phyloP scores from a whole-genome alignment of 2,888 invertebrate species.

The Melipona bicolor region DNA sequence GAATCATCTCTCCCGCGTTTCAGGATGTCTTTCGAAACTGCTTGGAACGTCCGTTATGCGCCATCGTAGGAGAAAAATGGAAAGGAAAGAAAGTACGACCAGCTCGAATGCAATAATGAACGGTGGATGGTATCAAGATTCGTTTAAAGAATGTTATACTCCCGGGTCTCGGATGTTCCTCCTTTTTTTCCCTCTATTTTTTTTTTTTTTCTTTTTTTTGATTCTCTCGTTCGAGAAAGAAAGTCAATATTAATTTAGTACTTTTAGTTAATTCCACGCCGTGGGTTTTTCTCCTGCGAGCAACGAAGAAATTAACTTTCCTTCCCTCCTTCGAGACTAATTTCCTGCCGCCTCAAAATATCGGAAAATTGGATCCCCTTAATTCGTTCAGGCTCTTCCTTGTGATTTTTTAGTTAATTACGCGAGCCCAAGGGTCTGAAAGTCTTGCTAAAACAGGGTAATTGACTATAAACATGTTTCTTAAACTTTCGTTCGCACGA shows the following conservation, averaged over 20 bases:
- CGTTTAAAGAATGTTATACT: constrained; percentile 1
- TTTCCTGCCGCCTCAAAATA: constrained; percentile 30
- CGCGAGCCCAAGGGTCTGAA: neutral
- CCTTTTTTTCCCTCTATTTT: neutral
- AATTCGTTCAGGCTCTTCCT: constrained; percentile 8
- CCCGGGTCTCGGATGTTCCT: neutral
- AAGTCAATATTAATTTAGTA: constrained; percentile 25
- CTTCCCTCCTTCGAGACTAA: constrained; percentile 25
- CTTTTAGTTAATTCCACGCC: constrained; percentile 9
- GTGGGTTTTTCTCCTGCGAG: neutral
- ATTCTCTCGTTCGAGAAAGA: neutral
- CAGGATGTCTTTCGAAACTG: neutral
- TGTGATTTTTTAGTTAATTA: constrained; percentile 25
- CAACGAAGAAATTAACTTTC: constrained; percentile 26
- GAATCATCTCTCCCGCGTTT: neutral
- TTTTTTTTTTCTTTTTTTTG: neutral
- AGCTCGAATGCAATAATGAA: neutral
- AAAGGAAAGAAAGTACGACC: neutral
- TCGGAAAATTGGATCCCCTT: constrained; percentile 29
- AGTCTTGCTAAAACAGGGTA: constrained; percentile 7
- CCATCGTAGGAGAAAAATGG: neutral
- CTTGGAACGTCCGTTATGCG: neutral
- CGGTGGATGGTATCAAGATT: neutral
- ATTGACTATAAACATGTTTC: neutral
- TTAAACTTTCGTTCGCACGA: neutral